Evolutionary conservation across 35 echinoderm and acorn worm genomes (phyloP).

Genomic region (Chiridota heheva): DNA sequence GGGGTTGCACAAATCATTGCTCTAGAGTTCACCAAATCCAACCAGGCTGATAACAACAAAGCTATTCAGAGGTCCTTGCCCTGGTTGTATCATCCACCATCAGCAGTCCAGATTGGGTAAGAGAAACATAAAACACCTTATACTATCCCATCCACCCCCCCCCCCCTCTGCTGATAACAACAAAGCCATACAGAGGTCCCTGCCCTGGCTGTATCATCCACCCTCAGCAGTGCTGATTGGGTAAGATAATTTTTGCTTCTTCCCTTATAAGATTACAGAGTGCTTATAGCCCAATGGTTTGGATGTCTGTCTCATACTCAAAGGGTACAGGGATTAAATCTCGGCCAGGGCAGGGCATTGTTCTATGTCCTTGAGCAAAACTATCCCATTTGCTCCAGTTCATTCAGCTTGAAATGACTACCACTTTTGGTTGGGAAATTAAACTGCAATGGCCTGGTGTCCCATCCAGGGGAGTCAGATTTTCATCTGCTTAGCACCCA

Average conservation of each 20-base stretch:
- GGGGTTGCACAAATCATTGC: constrained; percentile 96
- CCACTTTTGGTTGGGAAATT: too few relatives aligned
- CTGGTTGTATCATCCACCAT: constrained; percentile 92
- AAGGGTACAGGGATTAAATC: too few relatives aligned
- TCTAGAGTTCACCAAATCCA: constrained; percentile 82
- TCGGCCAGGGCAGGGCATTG: too few relatives aligned
- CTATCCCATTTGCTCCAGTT: too few relatives aligned
- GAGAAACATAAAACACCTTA: neutral
- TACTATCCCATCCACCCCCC: neutral
- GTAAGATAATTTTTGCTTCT: constrained; percentile 32
- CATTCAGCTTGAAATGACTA: too few relatives aligned
- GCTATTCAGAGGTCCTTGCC: constrained; percentile 81
- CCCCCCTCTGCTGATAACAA: constrained; percentile 7
- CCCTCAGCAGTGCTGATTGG: constrained; percentile 88
- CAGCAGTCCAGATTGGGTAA: constrained; percentile 85
- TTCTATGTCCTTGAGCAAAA: too few relatives aligned
- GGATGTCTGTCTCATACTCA: too few relatives aligned
- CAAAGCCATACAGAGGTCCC: constrained; percentile 64
- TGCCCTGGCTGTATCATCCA: constrained; percentile 87
- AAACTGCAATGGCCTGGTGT: too few relatives aligned
- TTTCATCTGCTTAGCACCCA: too few relatives aligned
- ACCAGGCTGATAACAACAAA: constrained; percentile 68
- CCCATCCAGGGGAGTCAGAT: too few relatives aligned
- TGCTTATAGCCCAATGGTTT: neutral
- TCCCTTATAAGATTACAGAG: neutral